Evolutionary conservation across 2,888 invertebrate species (phyloP).

Genomic region (Sinopyrophorus schimmeli): DNA sequence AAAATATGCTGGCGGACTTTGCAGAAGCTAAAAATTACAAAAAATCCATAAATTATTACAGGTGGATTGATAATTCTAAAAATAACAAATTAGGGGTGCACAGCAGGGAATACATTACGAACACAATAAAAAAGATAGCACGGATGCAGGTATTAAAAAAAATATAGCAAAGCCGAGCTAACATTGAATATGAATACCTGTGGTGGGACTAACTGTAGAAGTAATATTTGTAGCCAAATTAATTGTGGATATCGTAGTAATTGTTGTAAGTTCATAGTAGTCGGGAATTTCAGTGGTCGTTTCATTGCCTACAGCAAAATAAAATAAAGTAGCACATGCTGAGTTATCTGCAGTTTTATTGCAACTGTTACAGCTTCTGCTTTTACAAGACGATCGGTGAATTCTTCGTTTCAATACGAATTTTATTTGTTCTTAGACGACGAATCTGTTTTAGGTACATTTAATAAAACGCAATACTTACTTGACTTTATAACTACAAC

Average conservation of each 20-base stretch:
- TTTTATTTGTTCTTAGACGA: no score
- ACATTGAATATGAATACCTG: constrained; percentile 19
- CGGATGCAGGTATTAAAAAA: constrained; percentile 1
- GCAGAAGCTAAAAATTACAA: no score
- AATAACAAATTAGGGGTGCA: no score
- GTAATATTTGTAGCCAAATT: constrained; percentile 9
- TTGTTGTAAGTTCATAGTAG: constrained; percentile 21
- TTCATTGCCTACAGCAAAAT: constrained; percentile 34
- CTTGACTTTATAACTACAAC: not conserved
- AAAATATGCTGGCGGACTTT: no score
- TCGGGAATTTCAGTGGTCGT: constrained; percentile 29
- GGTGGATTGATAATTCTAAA: no score
- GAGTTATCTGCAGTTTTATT: constrained; percentile 24
- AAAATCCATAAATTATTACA: no score
- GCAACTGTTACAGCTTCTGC: constrained; percentile 16
- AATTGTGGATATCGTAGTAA: constrained; percentile 9
- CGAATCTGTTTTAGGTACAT: no score
- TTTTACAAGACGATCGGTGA: not conserved
- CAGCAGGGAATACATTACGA: no score
- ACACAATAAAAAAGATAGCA: no score
- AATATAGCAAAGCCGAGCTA: constrained; percentile 10
- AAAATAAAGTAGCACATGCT: constrained; percentile 32
- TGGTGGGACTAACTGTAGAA: constrained; percentile 8
- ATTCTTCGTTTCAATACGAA: no score
- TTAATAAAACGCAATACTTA: not conserved